Conservation (phyloP, 2,113 vertebrate species). For the Lampris incognitus region DNA sequence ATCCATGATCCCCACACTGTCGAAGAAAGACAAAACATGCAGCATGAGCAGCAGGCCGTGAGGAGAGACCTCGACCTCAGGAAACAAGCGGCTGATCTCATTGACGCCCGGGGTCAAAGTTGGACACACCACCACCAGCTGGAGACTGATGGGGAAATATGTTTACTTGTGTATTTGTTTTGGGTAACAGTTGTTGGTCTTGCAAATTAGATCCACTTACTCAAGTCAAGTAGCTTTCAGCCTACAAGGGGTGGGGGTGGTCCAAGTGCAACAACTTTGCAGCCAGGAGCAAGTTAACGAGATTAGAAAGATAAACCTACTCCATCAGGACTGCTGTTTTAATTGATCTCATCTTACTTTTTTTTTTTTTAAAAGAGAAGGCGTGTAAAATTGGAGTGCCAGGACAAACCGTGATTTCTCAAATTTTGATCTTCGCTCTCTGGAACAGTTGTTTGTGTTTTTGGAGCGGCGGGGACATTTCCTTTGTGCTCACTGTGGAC, state of each 20-base stretch:
- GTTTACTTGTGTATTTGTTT: slow-evolving; percentile 45
- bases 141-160: slow-evolving; percentile 41
- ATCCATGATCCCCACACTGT: neutral
- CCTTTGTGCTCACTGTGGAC: neutral
- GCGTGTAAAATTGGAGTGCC: neutral
- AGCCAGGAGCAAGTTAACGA: slow-evolving; percentile 45
- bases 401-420: neutral
- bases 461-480: neutral
- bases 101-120: slow-evolving; percentile 35
- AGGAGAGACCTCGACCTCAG: neutral
- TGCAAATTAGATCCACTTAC: slow-evolving; percentile 35
- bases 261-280: slow-evolving; percentile 38
- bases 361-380: neutral
- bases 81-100: slow-evolving; percentile 43
- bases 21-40: slow-evolving; percentile 47
- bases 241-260: neutral
- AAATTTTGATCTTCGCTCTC: too few relatives aligned
- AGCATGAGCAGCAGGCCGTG: slow-evolving; percentile 2
- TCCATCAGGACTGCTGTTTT: neutral
- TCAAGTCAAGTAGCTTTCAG: slow-evolving; percentile 16
- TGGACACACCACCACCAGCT: slow-evolving; percentile 1
- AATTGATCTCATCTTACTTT: neutral
- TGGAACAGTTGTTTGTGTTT: neutral
- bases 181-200: slow-evolving; percentile 23
- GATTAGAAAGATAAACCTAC: slow-evolving; percentile 8